Base-by-base conservation (phyloP, 2,888 invertebrate species). In the Rotaria macrura region DNA sequence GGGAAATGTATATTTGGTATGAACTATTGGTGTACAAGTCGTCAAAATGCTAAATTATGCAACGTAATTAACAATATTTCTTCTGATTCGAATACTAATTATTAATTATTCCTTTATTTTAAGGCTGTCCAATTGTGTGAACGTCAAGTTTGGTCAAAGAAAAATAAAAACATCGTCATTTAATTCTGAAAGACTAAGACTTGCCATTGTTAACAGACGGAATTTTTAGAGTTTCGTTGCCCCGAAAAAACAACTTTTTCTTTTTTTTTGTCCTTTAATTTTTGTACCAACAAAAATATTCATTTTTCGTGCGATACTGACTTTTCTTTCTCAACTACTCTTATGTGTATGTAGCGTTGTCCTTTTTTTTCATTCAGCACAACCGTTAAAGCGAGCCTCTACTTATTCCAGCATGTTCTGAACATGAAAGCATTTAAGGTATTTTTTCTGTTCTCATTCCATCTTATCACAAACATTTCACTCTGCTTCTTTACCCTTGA, bases 21-120 rank as follows among this genome's bases (percentile, higher is more conserved):
- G 40, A 79, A n/a, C 9, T 79, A 79, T 79, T 79, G 79, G 79
- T 79, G 79, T 79, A 79, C 79, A 79, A 79, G 79, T 40, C 40
- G 79, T 43, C 43, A 79, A 79, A 79, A 79, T 79, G 79, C 79
- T 10, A 12, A 43, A 40, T 79, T 79, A 79, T 79, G 79, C 79
- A 79, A 79, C 25, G 79, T 79, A 79, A 43, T n/a, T 65, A 65
- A 38, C 25, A 25, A 2, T 1, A 4, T 40, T 9, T 74, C 40
- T 43, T 14, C 5, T n/a, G 9, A n/a, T 43, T 43, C 43, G 47
- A 12, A 47, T 47, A 47, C 14, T 12, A 47, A 47, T n/a, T 43
- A 9, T n/a, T 10, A 1, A 12, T 12, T 79, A n/a, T 23, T 79
- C 0, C 25, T 40, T 43, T 29, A 5, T 25, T 38, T 79, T 79